A percentile compares a stretch with the other conserved stretches of the same genome.
Conservation (phyloP, 2,797 vertebrate genomes). For the Mormyrus hasselquistii region DNA sequence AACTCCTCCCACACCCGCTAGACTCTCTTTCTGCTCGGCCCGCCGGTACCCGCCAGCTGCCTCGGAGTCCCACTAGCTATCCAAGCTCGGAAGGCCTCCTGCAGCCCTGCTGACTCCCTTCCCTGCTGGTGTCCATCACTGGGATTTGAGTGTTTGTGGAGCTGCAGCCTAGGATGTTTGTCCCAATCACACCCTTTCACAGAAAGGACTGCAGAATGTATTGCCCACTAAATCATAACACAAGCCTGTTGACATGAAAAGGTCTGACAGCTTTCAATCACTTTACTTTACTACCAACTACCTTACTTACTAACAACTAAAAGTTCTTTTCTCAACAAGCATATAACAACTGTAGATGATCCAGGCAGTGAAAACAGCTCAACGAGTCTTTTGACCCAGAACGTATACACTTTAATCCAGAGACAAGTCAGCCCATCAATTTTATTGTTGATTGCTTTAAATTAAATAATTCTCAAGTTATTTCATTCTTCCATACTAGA, state of each 20-base stretch:
- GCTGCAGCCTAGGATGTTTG: too few species aligned
- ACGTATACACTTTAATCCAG: not conserved
- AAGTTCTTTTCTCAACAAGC: not conserved
- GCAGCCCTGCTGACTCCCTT: too few species aligned
- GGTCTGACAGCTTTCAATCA: not conserved
- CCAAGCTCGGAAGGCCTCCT: too few species aligned
- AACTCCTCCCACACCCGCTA: not conserved
- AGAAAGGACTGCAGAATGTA: too few species aligned
- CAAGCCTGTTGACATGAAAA: not conserved
- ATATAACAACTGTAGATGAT: not conserved
- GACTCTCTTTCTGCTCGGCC: too few species aligned
- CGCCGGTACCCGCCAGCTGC: too few species aligned
- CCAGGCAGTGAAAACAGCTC: not conserved
- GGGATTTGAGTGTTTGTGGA: too few species aligned
- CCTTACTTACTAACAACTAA: not conserved
- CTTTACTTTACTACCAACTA: not conserved
- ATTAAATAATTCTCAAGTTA: not conserved
- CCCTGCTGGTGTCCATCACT: too few species aligned
- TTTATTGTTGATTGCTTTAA: not conserved
- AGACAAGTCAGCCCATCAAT: not conserved
- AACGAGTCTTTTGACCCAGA: not conserved
- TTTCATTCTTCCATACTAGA: not conserved
- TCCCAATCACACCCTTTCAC: not conserved
- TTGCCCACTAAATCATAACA: not conserved
- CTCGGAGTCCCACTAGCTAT: too few species aligned